Conservation (phyloP, 2,888 invertebrate species). For the Cerastis rubricosa region DNA sequence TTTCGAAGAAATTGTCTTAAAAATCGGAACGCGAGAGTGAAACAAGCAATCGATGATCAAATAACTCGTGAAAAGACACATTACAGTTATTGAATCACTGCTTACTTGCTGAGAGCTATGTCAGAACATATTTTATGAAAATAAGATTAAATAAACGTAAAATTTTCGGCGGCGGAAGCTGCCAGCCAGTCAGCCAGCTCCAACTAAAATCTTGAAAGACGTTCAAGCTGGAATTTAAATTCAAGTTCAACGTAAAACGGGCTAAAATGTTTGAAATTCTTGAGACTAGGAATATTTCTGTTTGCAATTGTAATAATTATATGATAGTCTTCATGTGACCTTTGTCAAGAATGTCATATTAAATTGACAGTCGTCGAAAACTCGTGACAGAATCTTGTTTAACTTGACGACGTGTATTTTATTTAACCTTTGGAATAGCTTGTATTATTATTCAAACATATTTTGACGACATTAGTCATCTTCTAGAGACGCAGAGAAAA, state of each 20-base stretch:
- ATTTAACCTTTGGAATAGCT: slow-evolving; percentile 4
- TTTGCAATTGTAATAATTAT: not conserved
- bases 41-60: slow-evolving; percentile 14
- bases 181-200: too few species aligned
- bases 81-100: slow-evolving; percentile 30
- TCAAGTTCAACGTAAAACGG: slow-evolving; percentile 6
- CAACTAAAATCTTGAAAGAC: slow-evolving; percentile 8
- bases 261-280: slow-evolving; percentile 7
- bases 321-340: not conserved
- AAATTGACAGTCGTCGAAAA: slow-evolving; percentile 19
- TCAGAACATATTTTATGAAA: slow-evolving; percentile 19
- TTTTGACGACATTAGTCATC: not conserved
- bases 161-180: too few species aligned
- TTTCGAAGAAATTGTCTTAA: slow-evolving; percentile 7
- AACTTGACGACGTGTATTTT: slow-evolving; percentile 12
- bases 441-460: not conserved
- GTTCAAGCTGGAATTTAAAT: slow-evolving; percentile 34
- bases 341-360: slow-evolving; percentile 42
- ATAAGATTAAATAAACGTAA: slow-evolving; percentile 20
- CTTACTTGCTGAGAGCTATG: slow-evolving; percentile 2
- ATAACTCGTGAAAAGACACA: slow-evolving; percentile 13
- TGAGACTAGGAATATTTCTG: not conserved
- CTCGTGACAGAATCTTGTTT: slow-evolving; percentile 20
- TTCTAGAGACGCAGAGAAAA: not conserved
- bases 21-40: slow-evolving; percentile 1